Conservation (phyloP, 2,113 vertebrate genomes). For the Galbula dea region DNA sequence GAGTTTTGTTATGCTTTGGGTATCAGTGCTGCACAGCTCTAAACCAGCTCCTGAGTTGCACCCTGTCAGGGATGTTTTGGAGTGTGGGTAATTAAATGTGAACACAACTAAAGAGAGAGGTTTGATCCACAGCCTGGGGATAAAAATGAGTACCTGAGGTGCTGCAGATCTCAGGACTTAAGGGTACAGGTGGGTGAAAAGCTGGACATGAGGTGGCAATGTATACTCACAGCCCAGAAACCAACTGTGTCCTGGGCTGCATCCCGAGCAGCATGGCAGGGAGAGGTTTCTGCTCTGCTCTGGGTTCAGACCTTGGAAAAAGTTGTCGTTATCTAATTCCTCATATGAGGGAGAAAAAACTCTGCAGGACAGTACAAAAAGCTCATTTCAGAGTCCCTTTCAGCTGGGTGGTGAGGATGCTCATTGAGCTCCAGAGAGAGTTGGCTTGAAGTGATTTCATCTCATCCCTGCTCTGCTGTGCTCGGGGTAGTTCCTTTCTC, state of each 20-base stretch:
- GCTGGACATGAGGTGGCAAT: no score
- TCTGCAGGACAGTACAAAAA: neutral
- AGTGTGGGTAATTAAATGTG: neutral
- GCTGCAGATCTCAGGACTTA: neutral
- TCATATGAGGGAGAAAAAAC: accelerated
- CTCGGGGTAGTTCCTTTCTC: neutral
- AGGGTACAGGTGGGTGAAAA: no score
- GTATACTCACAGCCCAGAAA: no score
- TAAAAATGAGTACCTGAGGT: neutral
- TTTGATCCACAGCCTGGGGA: neutral
- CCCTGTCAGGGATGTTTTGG: neutral
- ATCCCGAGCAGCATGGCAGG: no score
- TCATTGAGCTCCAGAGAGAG: accelerated
- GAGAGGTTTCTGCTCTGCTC: no score
- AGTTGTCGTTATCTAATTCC: neutral
- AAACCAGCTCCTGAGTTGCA: neutral
- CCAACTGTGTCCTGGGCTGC: no score
- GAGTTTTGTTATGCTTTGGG: neutral
- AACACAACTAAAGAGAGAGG: neutral
- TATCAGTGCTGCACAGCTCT: neutral
- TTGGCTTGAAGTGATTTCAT: neutral
- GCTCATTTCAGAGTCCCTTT: neutral
- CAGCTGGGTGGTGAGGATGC: neutral
- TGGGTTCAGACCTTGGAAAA: neutral
- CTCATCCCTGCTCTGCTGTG: neutral